Evolutionary conservation across 2,113 vertebrate genomes (phyloP), one percentile per base, ranked within the genome.

Genomic region (Xenopus tropicalis): DNA sequence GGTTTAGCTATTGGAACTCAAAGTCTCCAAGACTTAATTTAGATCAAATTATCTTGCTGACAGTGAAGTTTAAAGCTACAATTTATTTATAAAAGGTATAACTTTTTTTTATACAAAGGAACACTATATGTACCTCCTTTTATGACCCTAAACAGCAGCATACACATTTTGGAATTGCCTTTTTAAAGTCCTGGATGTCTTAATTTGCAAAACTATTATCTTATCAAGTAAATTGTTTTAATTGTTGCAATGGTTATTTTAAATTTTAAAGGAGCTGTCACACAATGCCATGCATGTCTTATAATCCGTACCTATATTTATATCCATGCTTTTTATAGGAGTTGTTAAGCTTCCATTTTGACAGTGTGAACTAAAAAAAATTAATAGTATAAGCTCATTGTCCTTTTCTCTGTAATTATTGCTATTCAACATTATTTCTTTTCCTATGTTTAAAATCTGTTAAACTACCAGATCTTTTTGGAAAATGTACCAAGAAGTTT

Each of bases 31-130:
- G 19, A 24, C 21, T 65, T 64, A 54, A 64, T 72, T 72, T 56
- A 29, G 42, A 10, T 56, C 61, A 56, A 51, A 72, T 72, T 72
- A 65, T 64, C 61, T 54, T 14, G 3, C 37, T 52, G 70, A 64
- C 44, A 64, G 61, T 44, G 71, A 17, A 19, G 44, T 29, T 44
- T 57, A 43, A 54, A 65, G 21, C 61, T 57, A 65, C 16, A 23
- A 44, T 44, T 56, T 72, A 65, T 72, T 29, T 52, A 72, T 54
- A 64, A 52, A 63, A 63, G 5, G 54, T 56, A 42, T 48, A n/a
- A 59, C 42, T 37, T 62, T 19, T 24, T 71, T 51, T 44, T 14
- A 22, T 8, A 64, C 37, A 65, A 72, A 61, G 69, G n/a, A 20
- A 24, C 17, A 19, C 3, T 19, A 14, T 25, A 43, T 59, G n/a